These are phyloP conservation scores for Drosophila lacicola DNA, from an alignment of 2,888 invertebrate species.

Conservation along the genomic window DNA sequence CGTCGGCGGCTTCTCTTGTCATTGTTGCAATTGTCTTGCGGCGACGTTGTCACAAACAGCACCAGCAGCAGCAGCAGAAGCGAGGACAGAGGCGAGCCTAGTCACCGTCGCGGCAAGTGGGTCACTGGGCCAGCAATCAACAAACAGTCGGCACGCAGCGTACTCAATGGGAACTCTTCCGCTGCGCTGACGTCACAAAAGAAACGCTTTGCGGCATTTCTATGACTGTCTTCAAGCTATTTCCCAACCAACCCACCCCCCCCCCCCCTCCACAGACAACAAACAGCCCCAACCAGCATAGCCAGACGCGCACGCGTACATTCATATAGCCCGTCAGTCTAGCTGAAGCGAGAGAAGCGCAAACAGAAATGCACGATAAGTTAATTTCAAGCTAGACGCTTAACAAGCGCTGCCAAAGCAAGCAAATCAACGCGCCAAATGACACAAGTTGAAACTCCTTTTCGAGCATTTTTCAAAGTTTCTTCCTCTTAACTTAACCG, in stretches of 20 bases:
- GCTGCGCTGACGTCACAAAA: conserved; percentile 61
- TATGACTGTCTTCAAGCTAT: background rate
- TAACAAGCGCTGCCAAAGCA: too few species aligned
- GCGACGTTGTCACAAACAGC: conserved; percentile 41
- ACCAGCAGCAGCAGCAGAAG: conserved; percentile 9
- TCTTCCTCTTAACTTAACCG: background rate
- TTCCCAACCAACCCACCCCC: too few species aligned
- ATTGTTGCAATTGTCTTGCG: conserved; percentile 70
- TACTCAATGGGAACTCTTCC: conserved; percentile 48
- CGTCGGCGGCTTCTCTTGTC: conserved; percentile 49
- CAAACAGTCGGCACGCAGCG: conserved; percentile 54
- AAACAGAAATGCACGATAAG: too few species aligned
- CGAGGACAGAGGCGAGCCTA: background rate
- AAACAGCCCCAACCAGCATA: background rate
- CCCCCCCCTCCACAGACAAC: background rate
- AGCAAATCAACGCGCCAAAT: too few species aligned
- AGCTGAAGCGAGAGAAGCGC: background rate
- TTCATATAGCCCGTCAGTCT: too few species aligned
- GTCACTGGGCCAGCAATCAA: conserved; percentile 73
- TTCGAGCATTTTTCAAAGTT: too few species aligned
- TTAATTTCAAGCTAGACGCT: background rate
- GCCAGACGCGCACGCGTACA: conserved; percentile 5
- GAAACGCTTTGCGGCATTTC: background rate
- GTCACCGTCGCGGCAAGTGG: conserved; percentile 57
- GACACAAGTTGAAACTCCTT: too few species aligned